These are phyloP conservation scores for Genyomyrus donnyi DNA, from an alignment of 2,113 vertebrate genomes.

Conservation along the genomic window DNA sequence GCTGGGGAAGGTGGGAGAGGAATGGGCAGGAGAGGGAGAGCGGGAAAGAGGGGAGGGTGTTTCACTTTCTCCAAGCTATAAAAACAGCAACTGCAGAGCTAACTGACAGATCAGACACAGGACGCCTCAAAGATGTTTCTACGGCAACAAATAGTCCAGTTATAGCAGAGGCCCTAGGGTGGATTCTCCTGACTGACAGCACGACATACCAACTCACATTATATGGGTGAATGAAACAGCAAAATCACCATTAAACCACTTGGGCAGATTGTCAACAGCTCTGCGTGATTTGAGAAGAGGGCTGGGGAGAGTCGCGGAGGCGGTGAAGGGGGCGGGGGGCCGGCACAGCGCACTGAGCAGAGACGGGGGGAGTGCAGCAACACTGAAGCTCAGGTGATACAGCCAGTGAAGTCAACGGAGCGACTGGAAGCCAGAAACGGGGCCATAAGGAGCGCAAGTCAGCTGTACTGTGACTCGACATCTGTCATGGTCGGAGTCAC, in stretches of 20 bases:
- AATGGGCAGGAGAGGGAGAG: not conserved
- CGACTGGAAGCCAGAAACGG: not conserved
- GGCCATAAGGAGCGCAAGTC: not conserved
- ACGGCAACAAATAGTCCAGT: not conserved
- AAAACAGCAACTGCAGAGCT: not conserved
- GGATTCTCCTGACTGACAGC: not conserved
- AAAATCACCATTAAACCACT: not conserved
- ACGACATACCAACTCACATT: not conserved
- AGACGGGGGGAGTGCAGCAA: not conserved
- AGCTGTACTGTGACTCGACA: not conserved
- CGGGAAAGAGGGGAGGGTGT: not conserved
- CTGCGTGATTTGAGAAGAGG: not conserved
- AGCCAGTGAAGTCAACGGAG: not conserved
- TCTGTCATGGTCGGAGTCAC: not conserved
- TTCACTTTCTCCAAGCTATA: not conserved
- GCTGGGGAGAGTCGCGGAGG: not conserved
- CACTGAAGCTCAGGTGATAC: not conserved
- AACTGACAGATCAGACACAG: not conserved
- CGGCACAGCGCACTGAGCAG: not conserved
- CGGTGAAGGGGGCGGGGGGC: not conserved
- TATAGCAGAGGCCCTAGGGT: not conserved
- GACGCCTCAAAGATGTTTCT: not conserved
- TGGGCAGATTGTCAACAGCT: not conserved
- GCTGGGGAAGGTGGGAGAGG: not conserved
- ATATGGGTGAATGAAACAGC: not conserved